These are phyloP conservation scores for Capra hircus DNA, from an alignment of 2,113 vertebrate species.

Conservation along the genomic window DNA sequence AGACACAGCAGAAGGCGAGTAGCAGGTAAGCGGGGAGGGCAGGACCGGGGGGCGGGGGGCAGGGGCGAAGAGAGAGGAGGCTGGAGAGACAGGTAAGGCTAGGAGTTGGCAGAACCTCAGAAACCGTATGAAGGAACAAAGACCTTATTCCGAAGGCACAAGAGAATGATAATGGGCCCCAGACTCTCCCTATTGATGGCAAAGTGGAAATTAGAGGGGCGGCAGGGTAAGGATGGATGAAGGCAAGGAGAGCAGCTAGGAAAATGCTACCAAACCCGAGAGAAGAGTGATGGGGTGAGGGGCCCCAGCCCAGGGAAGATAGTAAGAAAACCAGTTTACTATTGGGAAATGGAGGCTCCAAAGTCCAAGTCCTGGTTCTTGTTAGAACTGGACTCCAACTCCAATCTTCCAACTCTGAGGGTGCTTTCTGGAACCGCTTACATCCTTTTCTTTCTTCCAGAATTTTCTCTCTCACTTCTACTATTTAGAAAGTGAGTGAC, in stretches of 20 bases:
- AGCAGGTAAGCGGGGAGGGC: background rate
- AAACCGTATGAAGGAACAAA: background rate
- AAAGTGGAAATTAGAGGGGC: background rate
- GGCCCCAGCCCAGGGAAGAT: background rate
- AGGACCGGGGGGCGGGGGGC: background rate
- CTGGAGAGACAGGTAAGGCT: background rate
- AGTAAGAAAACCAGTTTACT: background rate
- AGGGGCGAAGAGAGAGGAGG: background rate
- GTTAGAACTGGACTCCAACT: background rate
- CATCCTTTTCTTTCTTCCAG: background rate
- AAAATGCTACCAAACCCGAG: background rate
- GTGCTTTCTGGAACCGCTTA: background rate
- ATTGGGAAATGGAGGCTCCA: background rate
- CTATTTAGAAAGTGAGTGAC: background rate
- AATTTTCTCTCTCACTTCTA: background rate
- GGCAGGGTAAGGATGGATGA: background rate
- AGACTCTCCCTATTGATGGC: background rate
- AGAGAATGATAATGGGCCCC: background rate
- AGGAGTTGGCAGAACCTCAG: background rate
- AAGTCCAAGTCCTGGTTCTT: background rate
- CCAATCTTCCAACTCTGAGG: background rate
- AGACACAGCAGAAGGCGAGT: rapidly evolving
- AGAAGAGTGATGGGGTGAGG: background rate
- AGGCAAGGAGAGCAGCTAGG: background rate
- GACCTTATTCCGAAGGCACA: background rate